Percentiles rank a stretch among this genome's conserved stretches.
These are phyloP conservation scores for Rhyacophila brunnea DNA, from an alignment of 1,140 invertebrate genomes.

Conservation along the genomic window DNA sequence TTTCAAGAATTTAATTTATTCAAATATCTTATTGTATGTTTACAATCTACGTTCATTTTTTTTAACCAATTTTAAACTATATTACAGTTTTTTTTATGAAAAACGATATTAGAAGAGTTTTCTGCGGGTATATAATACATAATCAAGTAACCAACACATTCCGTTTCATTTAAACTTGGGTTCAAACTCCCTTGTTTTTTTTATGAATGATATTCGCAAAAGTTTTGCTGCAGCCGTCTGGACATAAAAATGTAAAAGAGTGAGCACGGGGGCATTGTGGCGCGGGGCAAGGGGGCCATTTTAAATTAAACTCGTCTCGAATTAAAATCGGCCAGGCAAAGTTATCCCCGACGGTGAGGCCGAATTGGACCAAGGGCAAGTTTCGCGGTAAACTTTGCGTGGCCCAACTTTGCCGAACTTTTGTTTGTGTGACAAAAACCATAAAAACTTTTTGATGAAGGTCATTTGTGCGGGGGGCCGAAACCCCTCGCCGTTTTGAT, in stretches of 20 bases:
- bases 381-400: slow-evolving; percentile 18
- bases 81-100: no score
- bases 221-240: slow-evolving; percentile 17
- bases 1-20: no score
- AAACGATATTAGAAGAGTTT: no score
- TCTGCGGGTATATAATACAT: no score
- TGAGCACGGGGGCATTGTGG: not conserved
- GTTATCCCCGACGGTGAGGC: slow-evolving; percentile 4
- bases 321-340: slow-evolving; percentile 28
- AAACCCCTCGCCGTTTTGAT: no score
- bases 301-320: slow-evolving; percentile 37
- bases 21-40: no score
- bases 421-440: slow-evolving; percentile 37
- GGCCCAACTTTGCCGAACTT: slow-evolving; percentile 31
- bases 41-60: no score
- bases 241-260: slow-evolving; percentile 6
- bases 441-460: slow-evolving; percentile 36
- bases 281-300: slow-evolving; percentile 22
- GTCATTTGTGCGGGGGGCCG: slow-evolving; percentile 24
- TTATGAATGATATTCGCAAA: slow-evolving; percentile 21
- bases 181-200: no score
- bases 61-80: no score
- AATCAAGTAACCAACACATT: no score
- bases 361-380: slow-evolving; percentile 29
- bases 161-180: no score